phyloP scores from a whole-genome alignment of 2,113 vertebrate genomes.

The Corythornis cristatus region DNA sequence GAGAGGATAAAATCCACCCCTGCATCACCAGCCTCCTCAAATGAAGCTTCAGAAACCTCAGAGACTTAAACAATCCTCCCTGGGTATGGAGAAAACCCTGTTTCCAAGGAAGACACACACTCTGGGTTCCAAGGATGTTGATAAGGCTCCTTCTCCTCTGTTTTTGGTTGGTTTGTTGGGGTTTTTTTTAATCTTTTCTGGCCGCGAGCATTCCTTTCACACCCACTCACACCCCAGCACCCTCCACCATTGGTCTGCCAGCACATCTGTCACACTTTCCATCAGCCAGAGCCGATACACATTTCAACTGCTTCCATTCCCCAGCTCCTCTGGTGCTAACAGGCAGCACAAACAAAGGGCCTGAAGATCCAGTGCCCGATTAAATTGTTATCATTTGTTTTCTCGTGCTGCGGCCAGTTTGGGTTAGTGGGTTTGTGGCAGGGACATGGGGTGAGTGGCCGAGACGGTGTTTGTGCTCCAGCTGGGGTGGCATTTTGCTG shows the following conservation, averaged over 20 bases:
- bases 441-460: not conserved
- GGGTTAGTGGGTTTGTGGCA: not conserved
- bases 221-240: constrained; percentile 30
- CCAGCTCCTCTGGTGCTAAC: constrained; percentile 25
- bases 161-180: not conserved
- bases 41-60: not conserved
- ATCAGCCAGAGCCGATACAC: constrained; percentile 16
- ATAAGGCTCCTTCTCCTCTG: not conserved
- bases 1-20: not conserved
- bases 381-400: constrained; percentile 5
- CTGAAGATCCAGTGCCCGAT: not conserved
- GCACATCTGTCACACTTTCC: constrained; percentile 45
- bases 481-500: not conserved
- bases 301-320: constrained; percentile 34
- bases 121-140: not conserved
- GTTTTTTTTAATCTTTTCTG: not conserved
- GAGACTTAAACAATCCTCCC: not conserved
- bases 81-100: not conserved
- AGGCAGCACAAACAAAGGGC: constrained; percentile 45
- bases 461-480: not conserved
- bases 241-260: not conserved
- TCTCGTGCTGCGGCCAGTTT: not conserved
- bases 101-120: not conserved
- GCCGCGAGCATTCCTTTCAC: constrained; percentile 40
- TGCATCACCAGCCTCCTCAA: not conserved